A percentile compares a stretch with the other conserved stretches of the same genome.
phyloP scores from a whole-genome alignment of 2,113 vertebrate species.

The Diphyllodes magnificus region DNA sequence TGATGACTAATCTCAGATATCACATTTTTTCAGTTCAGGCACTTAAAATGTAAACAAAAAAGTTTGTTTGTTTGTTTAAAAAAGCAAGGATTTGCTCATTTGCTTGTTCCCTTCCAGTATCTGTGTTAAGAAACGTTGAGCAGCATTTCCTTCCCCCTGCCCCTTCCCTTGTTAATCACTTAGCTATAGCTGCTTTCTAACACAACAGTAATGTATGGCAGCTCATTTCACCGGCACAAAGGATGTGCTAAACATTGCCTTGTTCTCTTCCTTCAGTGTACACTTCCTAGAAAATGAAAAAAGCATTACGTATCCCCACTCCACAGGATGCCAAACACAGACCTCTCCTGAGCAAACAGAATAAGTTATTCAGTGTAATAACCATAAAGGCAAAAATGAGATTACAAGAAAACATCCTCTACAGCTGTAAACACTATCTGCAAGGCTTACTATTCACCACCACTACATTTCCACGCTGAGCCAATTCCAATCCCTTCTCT shows the following conservation, averaged over 20 bases:
- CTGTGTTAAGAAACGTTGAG: neutral
- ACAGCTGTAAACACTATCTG: slow-evolving; percentile 16
- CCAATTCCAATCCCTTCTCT: neutral
- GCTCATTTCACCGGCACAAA: neutral
- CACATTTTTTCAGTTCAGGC: neutral
- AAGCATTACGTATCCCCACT: neutral
- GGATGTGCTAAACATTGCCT: neutral
- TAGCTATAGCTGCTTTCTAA: neutral
- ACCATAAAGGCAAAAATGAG: slow-evolving; percentile 17
- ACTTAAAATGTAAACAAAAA: neutral
- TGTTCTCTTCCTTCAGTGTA: neutral
- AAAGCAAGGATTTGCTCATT: neutral
- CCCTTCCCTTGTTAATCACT: neutral
- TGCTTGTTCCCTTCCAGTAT: neutral
- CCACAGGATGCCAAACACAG: neutral
- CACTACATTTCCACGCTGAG: neutral
- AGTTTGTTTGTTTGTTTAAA: neutral
- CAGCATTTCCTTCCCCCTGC: neutral
- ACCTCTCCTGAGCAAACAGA: slow-evolving; percentile 5
- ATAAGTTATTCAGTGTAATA: neutral
- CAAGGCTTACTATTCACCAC: neutral
- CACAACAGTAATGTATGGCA: neutral
- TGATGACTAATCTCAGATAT: neutral
- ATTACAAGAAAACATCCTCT: slow-evolving; percentile 4
- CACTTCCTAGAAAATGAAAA: neutral